Evolutionary conservation across 2,888 invertebrate species (phyloP), one percentile per base, ranked within the genome.

Genomic region (Drosophila neutralis): DNA sequence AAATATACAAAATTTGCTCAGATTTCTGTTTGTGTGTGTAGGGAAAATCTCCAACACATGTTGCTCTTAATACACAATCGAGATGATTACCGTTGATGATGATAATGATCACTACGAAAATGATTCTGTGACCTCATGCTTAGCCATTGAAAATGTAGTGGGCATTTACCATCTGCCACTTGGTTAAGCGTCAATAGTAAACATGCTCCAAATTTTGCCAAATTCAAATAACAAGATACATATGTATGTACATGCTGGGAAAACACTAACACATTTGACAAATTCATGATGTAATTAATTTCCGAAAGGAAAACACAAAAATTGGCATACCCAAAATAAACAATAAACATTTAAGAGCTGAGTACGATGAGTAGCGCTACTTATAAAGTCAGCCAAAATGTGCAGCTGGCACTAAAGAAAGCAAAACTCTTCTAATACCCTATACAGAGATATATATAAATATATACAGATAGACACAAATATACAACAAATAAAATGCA

Each of bases 251-350:
- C 54, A n/a, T 36, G 49, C 24, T 48, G 24, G 54, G 24, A 11
- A 29, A 60, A 51, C 15, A 35, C 42, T 57, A 51, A 48, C 71
- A 72, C 73, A 84, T 81, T 87, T 87, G 88, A 84, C 90, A 87
- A 85, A 85, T 77, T 76, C 85, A 79, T 80, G 82, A 84, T 87
- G 82, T 79, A 87, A 89, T 89, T 89, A 87, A 87, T 82, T 82
- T 82, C 57, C 59, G n/a, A 68, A 73, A 69, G 62, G 66, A 66
- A 62, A 58, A 74, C 36, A 78, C 69, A 76, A 54, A 75, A 89
- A 84, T 87, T 89, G 89, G 88, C 88, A 82, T 85, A 87, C 87
- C 72, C 54, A 77, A 71, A 80, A 76, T 79, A 89, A 89, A 87
- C 89, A 89, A 84, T 76, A 84, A 87, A 77, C 82, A 76, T 73